Conservation (phyloP, 2,888 invertebrate species). For the Quadriops clusia region DNA sequence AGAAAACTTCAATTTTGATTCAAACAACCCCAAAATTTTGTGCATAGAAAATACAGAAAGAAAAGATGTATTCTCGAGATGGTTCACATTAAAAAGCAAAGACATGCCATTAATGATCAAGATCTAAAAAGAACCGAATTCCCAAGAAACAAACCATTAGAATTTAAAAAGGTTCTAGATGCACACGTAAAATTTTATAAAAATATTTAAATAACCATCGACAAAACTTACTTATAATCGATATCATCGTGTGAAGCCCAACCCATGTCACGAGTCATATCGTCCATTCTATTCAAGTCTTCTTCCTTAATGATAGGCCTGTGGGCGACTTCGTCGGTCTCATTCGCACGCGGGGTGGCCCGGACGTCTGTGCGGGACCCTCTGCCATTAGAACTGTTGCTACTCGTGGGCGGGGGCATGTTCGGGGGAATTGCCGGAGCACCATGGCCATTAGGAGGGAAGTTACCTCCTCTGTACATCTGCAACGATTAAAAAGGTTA, state of each 20-base stretch:
- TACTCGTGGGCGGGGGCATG: conserved; percentile 13
- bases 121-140: conserved; percentile 4
- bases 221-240: conserved; percentile 63
- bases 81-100: no score
- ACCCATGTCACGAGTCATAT: conserved; percentile 77
- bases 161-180: conserved; percentile 1
- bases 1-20: no score
- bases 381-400: conserved; percentile 20
- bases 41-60: no score
- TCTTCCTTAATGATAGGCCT: conserved; percentile 88
- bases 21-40: no score
- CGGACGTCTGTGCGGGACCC: conserved; percentile 20
- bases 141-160: conserved; percentile 1
- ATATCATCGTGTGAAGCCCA: conserved; percentile 91
- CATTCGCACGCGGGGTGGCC: conserved; percentile 31
- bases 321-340: conserved; percentile 43
- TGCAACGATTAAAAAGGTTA: conserved; percentile 4
- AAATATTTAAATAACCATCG: no score
- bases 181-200: conserved; percentile 5
- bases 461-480: conserved; percentile 28
- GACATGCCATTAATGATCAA: no score
- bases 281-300: conserved; percentile 84
- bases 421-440: conserved; percentile 17
- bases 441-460: conserved; percentile 23
- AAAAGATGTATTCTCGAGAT: no score